Evolutionary conservation across 2,797 vertebrate genomes (phyloP), one percentile per base, ranked within the genome.

Genomic region (Manis javanica): DNA sequence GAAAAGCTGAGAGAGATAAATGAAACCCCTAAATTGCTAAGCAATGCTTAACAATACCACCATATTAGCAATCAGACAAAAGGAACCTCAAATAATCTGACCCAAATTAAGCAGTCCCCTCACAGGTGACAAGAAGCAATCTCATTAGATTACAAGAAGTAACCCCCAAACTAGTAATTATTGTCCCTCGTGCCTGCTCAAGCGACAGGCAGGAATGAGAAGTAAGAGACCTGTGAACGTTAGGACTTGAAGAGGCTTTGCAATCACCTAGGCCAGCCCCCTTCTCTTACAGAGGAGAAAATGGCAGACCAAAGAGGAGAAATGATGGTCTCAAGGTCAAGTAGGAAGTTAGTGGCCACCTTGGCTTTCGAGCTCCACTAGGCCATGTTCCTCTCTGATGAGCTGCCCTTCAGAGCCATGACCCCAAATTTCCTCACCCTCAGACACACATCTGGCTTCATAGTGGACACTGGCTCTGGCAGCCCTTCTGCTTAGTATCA

Each of bases 11-110:
- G 51, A 13, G 16, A 89, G 8, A 63, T 6, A n/a, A 14, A 59
- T 69, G 59, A 93, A 87, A 79, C 79, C 61, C 26, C 29, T 21
- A 49, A 46, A 24, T 82, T 85, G 95, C 96, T 61, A 85, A 86
- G 77, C 14, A 11, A 42, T 55, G 49, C 31, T 74, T 71, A 71
- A 64, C 29, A 57, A 75, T 63, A 46, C 1, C 31, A 71, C 29
- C 51, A 85, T 57, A 2, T 61, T 71, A 90, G n/a, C 86, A 51
- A 92, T 21, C 23, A 61, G 21, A 75, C 46, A 57, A 90, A 90
- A 84, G 23, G 42, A 59, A 68, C 14, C 78, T 74, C 66, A 51
- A 61, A 72, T 74, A 83, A 75, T 42, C 78, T 78, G 46, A 85
- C 18, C 29, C 26, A 49, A 66, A 16, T 81, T 59, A 81, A 97